Percentiles rank a stretch among this genome's conserved stretches.
Evolutionary conservation across 2,113 vertebrate species (phyloP).

Genomic region (Agapornis roseicollis): DNA sequence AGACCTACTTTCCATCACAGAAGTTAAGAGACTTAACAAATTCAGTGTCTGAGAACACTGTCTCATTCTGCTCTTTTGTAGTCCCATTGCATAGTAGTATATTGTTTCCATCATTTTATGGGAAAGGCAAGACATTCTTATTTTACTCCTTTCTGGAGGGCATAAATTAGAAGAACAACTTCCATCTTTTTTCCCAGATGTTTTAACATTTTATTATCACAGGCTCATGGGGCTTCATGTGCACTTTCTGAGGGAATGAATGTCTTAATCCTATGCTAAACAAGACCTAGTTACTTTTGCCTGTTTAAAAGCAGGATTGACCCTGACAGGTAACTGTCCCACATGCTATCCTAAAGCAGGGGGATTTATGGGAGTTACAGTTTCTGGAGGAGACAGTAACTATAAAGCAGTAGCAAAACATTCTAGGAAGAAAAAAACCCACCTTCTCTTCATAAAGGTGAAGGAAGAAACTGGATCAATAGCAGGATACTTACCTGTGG

Average conservation of each 20-base stretch:
- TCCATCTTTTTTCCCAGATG: not conserved
- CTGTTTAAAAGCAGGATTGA: not conserved
- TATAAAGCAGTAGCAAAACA: not conserved
- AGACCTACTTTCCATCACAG: not conserved
- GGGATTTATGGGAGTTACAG: not conserved
- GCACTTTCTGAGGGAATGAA: not conserved
- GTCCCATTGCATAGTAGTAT: not conserved
- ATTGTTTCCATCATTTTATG: not conserved
- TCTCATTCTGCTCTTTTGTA: not conserved
- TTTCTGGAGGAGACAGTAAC: not conserved
- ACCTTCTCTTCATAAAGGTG: not conserved
- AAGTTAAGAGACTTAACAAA: not conserved
- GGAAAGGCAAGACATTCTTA: not conserved
- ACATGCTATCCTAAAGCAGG: not conserved
- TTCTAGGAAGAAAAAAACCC: not conserved
- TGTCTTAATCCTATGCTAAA: not conserved
- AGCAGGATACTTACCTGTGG: not conserved
- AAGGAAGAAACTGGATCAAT: not conserved
- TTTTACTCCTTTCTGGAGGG: not conserved
- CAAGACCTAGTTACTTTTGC: not conserved
- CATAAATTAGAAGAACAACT: not conserved
- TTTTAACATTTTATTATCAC: not conserved
- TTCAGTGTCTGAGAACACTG: not conserved
- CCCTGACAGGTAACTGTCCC: not conserved
- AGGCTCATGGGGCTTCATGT: not conserved